Percentiles rank a stretch among this genome's conserved stretches.
Evolutionary conservation across 2,113 vertebrate genomes (phyloP).

Genomic region (Oncorhynchus gorbuscha): DNA sequence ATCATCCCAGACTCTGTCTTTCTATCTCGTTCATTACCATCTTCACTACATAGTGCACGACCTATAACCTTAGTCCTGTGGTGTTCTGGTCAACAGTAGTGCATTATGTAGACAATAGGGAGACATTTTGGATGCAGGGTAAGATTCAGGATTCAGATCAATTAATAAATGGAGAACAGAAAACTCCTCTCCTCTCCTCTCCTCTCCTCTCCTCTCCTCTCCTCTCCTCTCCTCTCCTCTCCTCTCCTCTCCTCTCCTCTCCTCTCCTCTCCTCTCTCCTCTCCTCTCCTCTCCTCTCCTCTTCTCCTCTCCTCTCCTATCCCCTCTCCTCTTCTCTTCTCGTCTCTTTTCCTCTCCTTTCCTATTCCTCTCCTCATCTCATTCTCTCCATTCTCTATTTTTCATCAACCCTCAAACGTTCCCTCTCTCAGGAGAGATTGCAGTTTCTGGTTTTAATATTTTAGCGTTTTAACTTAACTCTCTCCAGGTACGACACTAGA

Average conservation of each 20-base stretch:
- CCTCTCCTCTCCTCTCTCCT: too few relatives aligned
- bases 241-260: too few relatives aligned
- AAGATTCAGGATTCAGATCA: slow-evolving; percentile 64
- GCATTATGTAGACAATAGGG: too few relatives aligned
- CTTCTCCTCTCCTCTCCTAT: too few relatives aligned
- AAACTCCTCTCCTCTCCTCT: slow-evolving; percentile 38
- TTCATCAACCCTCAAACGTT: slow-evolving; percentile 47
- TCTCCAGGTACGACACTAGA: slow-evolving; percentile 73
- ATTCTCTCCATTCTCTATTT: slow-evolving; percentile 50
- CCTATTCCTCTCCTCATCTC: too few relatives aligned
- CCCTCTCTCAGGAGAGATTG: slow-evolving; percentile 59
- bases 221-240: too few relatives aligned
- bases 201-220: neutral
- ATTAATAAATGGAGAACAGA: slow-evolving; percentile 66
- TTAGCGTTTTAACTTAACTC: slow-evolving; percentile 76
- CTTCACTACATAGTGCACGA: neutral
- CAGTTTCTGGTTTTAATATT: slow-evolving; percentile 79
- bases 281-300: too few relatives aligned
- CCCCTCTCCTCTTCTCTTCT: too few relatives aligned
- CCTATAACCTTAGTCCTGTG: slow-evolving; percentile 29
- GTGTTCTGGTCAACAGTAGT: too few relatives aligned
- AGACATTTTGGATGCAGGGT: neutral
- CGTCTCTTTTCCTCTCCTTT: too few relatives aligned
- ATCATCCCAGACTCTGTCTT: slow-evolving; percentile 60
- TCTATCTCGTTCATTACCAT: slow-evolving; percentile 65